phyloP scores from a whole-genome alignment of 2,888 invertebrate genomes.

The Pardosa pseudoannulata region DNA sequence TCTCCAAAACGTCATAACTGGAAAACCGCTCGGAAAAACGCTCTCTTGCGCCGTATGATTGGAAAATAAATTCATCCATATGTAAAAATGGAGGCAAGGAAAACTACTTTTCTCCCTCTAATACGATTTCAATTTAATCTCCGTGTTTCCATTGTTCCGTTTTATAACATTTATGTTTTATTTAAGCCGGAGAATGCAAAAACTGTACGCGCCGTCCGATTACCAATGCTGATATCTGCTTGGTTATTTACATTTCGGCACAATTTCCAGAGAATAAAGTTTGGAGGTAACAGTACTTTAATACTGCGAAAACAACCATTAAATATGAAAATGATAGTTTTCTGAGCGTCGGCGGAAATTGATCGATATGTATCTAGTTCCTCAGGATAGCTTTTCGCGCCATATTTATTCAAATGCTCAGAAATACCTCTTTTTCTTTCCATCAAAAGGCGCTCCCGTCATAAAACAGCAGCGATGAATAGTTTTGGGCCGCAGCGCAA shows the following conservation, averaged over 20 bases:
- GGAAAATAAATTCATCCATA: constrained; percentile 73
- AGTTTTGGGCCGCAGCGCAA: constrained; percentile 40
- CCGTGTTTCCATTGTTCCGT: constrained; percentile 66
- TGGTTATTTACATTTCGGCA: constrained; percentile 68
- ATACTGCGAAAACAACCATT: constrained; percentile 71
- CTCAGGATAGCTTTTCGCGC: constrained; percentile 58
- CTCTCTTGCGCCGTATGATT: constrained; percentile 60
- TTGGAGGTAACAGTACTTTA: constrained; percentile 71
- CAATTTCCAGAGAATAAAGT: constrained; percentile 69
- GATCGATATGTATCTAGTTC: constrained; percentile 66
- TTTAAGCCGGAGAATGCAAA: constrained; percentile 66
- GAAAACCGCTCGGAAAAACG: constrained; percentile 65
- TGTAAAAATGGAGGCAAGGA: constrained; percentile 70
- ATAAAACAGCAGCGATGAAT: constrained; percentile 64
- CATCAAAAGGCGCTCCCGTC: constrained; percentile 58
- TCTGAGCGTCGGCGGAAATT: constrained; percentile 61
- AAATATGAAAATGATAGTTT: constrained; percentile 72
- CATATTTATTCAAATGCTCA: constrained; percentile 68
- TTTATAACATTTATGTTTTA: constrained; percentile 72
- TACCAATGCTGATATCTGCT: constrained; percentile 71
- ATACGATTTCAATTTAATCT: constrained; percentile 73
- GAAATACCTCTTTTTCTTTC: constrained; percentile 10
- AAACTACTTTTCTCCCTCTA: constrained; percentile 71
- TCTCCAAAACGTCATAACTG: constrained; percentile 68
- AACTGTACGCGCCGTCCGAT: constrained; percentile 53